Evolutionary conservation across 2,797 vertebrate genomes (phyloP).

Genomic region (Avahi laniger): DNA sequence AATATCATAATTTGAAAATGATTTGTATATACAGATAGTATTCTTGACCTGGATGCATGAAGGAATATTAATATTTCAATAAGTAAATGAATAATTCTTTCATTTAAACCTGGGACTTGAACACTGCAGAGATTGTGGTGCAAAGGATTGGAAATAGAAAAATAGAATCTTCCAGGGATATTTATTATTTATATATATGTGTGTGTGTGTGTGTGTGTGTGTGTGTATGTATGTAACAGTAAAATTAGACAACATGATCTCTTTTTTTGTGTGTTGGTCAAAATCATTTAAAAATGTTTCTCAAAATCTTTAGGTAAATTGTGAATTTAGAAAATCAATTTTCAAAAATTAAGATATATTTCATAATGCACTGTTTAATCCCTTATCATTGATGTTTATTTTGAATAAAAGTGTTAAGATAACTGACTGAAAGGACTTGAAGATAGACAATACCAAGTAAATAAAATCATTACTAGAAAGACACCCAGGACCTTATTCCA

Average conservation of each 20-base stretch:
- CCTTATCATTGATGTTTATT: neutral
- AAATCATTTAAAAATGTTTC: neutral
- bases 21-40: neutral
- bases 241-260: neutral
- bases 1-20: neutral
- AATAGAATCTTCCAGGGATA: neutral
- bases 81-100: neutral
- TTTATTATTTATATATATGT: neutral
- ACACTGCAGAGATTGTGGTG: neutral
- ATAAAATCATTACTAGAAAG: neutral
- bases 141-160: neutral
- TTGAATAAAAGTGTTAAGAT: neutral
- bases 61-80: neutral
- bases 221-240: neutral
- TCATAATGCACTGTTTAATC: neutral
- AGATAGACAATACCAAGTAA: neutral
- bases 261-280: neutral
- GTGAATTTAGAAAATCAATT: neutral
- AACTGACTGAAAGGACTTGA: neutral
- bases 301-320: constrained; percentile 1
- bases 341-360: neutral
- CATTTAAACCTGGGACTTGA: neutral
- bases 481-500: neutral
- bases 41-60: neutral
- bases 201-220: too few species aligned